Base-by-base conservation (phyloP, 2,888 invertebrate species). In the Sesamia inferens region DNA sequence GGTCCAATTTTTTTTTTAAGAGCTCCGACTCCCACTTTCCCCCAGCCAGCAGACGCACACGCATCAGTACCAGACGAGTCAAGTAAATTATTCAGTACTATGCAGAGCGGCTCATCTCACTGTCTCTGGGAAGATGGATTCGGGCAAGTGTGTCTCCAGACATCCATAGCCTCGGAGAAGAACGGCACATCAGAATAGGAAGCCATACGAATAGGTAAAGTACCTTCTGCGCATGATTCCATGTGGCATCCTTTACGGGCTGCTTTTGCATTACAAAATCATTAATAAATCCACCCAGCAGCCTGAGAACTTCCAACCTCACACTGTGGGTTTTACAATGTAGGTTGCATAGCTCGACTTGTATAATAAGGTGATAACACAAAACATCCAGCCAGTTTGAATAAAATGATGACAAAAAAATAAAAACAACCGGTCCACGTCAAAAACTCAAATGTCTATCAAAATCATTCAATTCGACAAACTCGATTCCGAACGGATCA, bases 381-480 rank as follows among this genome's bases (percentile, higher is more conserved):
- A 19, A 19, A 14, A 31, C 0, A 42, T n/a, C 6, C 4, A 19
- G 51, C 51, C 55, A 69, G 47, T 24, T 13, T 14, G 6, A 44
- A 57, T 24, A 13, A 66, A 7, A 31, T 2, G 0, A 16, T 39
- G 39, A 42, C 22, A 61, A 51, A 42, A 62, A 48, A 62, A 81
- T 63, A 69, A 57, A 57, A 22, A 2, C 24, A 51, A 47, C 19
- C n/a, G n/a, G n/a, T n/a, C 31, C 31, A 31, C 16, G 63, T 67
- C 59, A 47, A 61, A 64, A 64, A 22, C 1, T 13, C n/a, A 42
- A 68, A 63, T 13, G 19, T 42, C 51, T 19, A n/a, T 39, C 51
- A 67, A 57, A 71, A 62, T 75, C 79, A 71, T 82, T 82, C 51
- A 19, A 75, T 70, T 71, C 22, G 58, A 58, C n/a, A 69, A 69